Evolutionary conservation across 37 sponge, comb jelly and placozoan species (phyloP).

Genomic region (Halichondria panicea): DNA sequence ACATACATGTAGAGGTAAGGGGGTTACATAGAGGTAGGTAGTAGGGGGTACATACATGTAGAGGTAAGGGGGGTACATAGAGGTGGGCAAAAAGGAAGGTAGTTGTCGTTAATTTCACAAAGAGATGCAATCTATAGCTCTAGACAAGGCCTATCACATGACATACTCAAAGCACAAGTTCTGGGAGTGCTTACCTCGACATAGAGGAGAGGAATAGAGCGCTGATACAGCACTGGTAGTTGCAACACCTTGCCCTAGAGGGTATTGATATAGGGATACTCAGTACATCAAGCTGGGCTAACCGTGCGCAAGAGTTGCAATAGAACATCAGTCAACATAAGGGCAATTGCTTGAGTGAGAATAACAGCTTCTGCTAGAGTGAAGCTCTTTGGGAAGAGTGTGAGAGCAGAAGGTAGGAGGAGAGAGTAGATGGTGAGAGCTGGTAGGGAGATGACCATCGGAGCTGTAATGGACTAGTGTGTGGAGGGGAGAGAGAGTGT

Average conservation of each 20-base stretch:
- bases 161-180: too few relatives aligned
- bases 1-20: too few relatives aligned
- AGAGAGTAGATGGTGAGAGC: conserved; percentile 25
- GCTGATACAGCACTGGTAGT: not conserved
- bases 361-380: conserved; percentile 63
- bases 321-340: conserved; percentile 40
- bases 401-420: conserved; percentile 46
- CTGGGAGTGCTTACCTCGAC: conserved; percentile 28
- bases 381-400: conserved; percentile 52
- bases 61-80: too few relatives aligned
- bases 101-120: too few relatives aligned
- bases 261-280: too few relatives aligned
- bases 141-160: too few relatives aligned
- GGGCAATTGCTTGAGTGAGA: conserved; percentile 50
- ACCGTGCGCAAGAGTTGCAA: conserved; percentile 41
- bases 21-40: too few relatives aligned
- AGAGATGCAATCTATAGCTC: too few relatives aligned
- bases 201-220: conserved; percentile 32
- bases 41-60: too few relatives aligned
- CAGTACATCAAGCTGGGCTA: too few relatives aligned
- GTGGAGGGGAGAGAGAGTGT: not conserved
- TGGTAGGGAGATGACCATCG: conserved; percentile 12
- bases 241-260: too few relatives aligned
- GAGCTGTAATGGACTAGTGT: conserved; percentile 10
- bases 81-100: too few relatives aligned